Evolutionary conservation across 2,113 vertebrate genomes (phyloP), one percentile per base, ranked within the genome.

Genomic region (Paraplagusia blochii): DNA sequence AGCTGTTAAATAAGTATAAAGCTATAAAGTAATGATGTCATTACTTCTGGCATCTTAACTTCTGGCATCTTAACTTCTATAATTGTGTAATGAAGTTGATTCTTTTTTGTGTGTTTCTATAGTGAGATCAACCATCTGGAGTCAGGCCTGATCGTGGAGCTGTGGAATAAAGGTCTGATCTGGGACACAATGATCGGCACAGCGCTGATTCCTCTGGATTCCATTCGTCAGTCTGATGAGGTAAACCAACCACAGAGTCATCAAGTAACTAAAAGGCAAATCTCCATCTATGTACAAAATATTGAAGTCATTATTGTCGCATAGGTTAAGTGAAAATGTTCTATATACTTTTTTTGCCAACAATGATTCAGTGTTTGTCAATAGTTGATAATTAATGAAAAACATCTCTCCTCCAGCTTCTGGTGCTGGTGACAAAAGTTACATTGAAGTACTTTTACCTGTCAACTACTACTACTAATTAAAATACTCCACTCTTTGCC

Each of bases 151-250:
- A 93, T 97, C 66, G 94, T 98, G 85, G 97, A 99, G 78, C 89
- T 99, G 17, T 99, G 97, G 97, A 98, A 97, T 80, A 99, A 98
- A 89, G 97, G 97, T 19, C 80, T 99, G 70, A 98, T 98, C 75
- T 98, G 96, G 96, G 95, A 98, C 86, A 98, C 97, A 0, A 90
- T 99, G 91, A 91, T 99, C 45, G 97, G 97, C 22, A 98, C 93
- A 0, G 90, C 93, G 3, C 95, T 96, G 91, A 95, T 98, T 47
- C 93, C 93, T 1, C 84, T 98, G 71, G 88, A 94, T 78, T 86
- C 88, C 51, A 89, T 99, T 77, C 90, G 76, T 22, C 95, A 98
- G 60, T 95, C 93, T 5, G 93, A 98, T 52, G 91, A 98, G 95
- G 97, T 98, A 74, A 91, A 40, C 7, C 61, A 29, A 29, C 22